phyloP scores from a whole-genome alignment of 2,888 invertebrate species.

The Aleiodes alternator region DNA sequence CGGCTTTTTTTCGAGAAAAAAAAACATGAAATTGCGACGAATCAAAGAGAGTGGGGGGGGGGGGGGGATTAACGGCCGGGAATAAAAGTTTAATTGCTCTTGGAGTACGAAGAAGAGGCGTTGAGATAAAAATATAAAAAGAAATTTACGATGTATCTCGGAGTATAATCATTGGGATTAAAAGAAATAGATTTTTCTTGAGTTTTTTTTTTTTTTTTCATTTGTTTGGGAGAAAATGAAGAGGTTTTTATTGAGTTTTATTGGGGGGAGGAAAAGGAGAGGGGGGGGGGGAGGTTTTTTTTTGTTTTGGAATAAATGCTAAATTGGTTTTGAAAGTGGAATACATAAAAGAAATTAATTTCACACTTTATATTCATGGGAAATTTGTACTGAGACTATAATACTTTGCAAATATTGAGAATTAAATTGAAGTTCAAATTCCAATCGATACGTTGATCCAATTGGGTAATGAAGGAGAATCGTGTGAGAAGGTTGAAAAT shows the following conservation, averaged over 20 bases:
- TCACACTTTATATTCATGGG: no score
- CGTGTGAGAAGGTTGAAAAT: no score
- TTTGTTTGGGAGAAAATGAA: not conserved
- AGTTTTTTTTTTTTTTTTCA: constrained; percentile 6
- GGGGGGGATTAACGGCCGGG: constrained; percentile 47
- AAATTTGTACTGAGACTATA: no score
- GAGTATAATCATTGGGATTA: constrained; percentile 22
- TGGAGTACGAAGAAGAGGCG: constrained; percentile 17
- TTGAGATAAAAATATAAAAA: constrained; percentile 34
- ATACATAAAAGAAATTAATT: no score
- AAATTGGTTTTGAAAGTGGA: no score
- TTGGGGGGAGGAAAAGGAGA: not conserved
- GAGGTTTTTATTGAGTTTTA: not conserved
- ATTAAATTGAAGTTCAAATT: no score
- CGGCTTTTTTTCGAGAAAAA: constrained; percentile 8
- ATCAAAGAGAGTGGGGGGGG: constrained; percentile 8
- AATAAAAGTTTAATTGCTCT: constrained; percentile 59
- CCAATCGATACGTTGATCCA: no score
- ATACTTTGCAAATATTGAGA: no score
- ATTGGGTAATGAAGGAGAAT: no score
- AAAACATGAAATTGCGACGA: constrained; percentile 39
- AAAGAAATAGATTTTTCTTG: constrained; percentile 15
- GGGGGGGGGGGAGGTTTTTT: no score
- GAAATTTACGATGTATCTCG: constrained; percentile 9
- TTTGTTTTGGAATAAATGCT: no score